These are phyloP conservation scores for Choristoneura fumiferana DNA, from an alignment of 1,140 invertebrate genomes.

Conservation along the genomic window DNA sequence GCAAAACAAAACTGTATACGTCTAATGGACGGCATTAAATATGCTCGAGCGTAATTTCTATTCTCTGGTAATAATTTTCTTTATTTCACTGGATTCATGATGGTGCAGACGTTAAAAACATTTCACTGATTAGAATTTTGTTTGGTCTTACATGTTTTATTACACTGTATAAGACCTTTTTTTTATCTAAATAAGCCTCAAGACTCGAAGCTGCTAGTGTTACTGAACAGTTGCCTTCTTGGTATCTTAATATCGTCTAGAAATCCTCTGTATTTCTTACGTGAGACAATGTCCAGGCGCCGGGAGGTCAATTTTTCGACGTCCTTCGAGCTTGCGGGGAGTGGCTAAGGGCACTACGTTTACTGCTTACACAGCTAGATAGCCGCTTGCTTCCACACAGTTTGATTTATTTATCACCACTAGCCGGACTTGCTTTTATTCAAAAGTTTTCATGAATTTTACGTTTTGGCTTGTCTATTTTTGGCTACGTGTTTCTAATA, in stretches of 20 bases:
- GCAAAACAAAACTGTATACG: slow-evolving; percentile 28
- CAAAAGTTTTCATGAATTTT: background rate
- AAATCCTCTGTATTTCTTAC: slow-evolving; percentile 10
- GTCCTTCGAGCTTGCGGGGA: slow-evolving; percentile 4
- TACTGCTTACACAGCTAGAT: background rate
- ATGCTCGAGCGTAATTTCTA: background rate
- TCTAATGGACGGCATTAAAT: slow-evolving; percentile 11
- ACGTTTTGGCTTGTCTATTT: background rate
- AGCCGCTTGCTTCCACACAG: slow-evolving; percentile 1
- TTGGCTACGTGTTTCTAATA: background rate
- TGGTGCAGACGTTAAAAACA: no score
- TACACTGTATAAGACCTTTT: no score
- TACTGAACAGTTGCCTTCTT: no score
- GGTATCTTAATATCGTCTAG: no score
- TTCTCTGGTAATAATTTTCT: background rate
- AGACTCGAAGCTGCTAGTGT: no score
- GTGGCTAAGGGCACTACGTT: slow-evolving; percentile 15
- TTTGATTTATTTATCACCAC: slow-evolving; percentile 16
- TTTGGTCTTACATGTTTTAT: no score
- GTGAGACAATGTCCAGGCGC: background rate
- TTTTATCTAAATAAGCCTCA: no score
- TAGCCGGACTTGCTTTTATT: background rate
- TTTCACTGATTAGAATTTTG: no score
- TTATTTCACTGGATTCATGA: no score
- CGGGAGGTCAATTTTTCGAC: slow-evolving; percentile 6